phyloP scores from a whole-genome alignment of 30 jellyfish, hydroid and myxozoan genomes.

The Hydra vulgaris region DNA sequence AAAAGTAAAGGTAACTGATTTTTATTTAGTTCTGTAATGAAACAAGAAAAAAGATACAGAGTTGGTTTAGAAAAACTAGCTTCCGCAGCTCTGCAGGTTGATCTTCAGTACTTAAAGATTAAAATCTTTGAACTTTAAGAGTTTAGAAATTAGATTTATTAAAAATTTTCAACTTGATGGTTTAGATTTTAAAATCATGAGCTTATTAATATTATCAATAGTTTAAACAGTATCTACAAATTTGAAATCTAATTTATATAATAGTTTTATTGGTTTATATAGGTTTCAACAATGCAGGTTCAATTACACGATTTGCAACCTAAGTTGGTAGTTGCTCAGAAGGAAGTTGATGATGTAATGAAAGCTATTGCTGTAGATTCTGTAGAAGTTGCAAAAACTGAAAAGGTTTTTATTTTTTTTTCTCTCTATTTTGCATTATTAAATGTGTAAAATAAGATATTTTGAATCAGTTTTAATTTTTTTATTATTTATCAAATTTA shows the following conservation, averaged over 20 bases:
- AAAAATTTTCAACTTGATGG: background rate
- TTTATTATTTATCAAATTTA: too few species aligned
- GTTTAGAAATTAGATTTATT: background rate
- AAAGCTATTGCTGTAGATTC: conserved; percentile 86
- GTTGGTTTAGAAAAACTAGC: conserved; percentile 88
- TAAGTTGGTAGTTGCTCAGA: conserved; percentile 87
- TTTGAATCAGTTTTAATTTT: background rate
- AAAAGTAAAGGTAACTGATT: too few species aligned
- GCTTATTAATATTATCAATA: too few species aligned
- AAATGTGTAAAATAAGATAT: background rate
- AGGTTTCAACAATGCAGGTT: conserved; percentile 95
- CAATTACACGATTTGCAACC: conserved; percentile 89
- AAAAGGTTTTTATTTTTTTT: conserved; percentile 38
- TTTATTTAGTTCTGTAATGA: conserved; percentile 71
- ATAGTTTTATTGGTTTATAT: too few species aligned
- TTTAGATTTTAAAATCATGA: too few species aligned
- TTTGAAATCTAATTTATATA: background rate
- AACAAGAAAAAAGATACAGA: conserved; percentile 77
- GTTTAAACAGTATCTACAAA: too few species aligned
- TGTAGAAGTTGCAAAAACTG: conserved; percentile 98
- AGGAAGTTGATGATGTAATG: conserved; percentile 95
- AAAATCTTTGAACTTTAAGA: background rate
- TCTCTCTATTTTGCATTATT: too few species aligned
- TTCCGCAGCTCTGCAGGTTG: conserved; percentile 97
- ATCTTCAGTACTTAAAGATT: background rate